Conservation (phyloP, 1,140 invertebrate genomes). For the Drosophila sechellia region DNA sequence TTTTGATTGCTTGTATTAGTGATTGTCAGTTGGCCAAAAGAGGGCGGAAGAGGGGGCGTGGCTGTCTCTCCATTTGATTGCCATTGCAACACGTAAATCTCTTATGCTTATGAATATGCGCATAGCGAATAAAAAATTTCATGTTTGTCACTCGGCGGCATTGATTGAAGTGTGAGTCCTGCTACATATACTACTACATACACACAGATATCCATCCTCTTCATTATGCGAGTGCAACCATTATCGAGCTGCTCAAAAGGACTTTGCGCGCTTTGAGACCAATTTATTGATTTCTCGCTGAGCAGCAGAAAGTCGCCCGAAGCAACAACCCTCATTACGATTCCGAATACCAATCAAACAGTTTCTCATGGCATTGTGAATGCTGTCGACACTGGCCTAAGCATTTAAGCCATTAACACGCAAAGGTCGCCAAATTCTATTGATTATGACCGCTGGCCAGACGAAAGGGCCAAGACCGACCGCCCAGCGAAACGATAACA, state of each 20-base stretch:
- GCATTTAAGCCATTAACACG: slow-evolving; percentile 65
- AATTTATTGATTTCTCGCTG: slow-evolving; percentile 67
- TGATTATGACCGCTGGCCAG: slow-evolving; percentile 72
- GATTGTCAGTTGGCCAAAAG: slow-evolving; percentile 41
- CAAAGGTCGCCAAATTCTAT: slow-evolving; percentile 72
- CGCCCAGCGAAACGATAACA: slow-evolving; percentile 32
- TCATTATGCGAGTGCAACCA: slow-evolving; percentile 23
- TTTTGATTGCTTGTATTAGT: slow-evolving; percentile 73
- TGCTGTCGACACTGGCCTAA: slow-evolving; percentile 48
- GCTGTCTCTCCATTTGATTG: slow-evolving; percentile 58
- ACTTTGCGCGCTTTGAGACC: slow-evolving; percentile 28
- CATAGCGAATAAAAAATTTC: slow-evolving; percentile 44
- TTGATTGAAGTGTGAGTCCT: slow-evolving; percentile 60
- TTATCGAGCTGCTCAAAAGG: slow-evolving; percentile 2
- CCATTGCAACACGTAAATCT: slow-evolving; percentile 59
- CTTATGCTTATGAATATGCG: slow-evolving; percentile 79
- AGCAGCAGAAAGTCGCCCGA: slow-evolving; percentile 33
- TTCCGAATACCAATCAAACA: slow-evolving; percentile 13
- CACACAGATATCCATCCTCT: background rate
- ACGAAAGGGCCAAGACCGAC: slow-evolving; percentile 20
- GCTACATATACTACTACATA: background rate
- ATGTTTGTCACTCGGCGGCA: slow-evolving; percentile 55
- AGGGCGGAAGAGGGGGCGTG: background rate
- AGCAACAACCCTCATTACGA: background rate
- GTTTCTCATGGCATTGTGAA: slow-evolving; percentile 26